phyloP scores from a whole-genome alignment of 2,888 invertebrate genomes.

The Lepidocyrtoides sp. region DNA sequence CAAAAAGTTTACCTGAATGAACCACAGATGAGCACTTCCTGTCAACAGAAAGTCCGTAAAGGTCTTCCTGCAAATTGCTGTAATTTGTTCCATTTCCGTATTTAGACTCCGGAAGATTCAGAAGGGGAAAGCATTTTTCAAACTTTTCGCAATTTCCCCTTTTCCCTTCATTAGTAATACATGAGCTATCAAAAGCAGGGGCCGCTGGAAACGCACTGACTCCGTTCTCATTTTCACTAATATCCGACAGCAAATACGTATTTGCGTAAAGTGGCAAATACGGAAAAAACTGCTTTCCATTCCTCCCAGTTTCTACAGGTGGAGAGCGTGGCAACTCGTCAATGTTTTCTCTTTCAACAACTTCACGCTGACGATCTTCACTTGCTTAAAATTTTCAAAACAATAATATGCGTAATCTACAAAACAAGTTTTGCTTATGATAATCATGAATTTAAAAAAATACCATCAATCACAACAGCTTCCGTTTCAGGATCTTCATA shows the following conservation, averaged over 20 bases:
- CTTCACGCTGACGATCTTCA: neutral
- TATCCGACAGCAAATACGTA: neutral
- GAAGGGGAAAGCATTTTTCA: slow-evolving; percentile 67
- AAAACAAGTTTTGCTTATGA: neutral
- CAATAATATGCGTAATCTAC: neutral
- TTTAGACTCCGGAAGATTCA: slow-evolving; percentile 51
- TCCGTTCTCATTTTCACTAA: slow-evolving; percentile 38
- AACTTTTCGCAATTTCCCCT: slow-evolving; percentile 63
- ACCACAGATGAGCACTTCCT: slow-evolving; percentile 70
- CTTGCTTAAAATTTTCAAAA: slow-evolving; percentile 26
- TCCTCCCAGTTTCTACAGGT: neutral
- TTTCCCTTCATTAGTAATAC: slow-evolving; percentile 55
- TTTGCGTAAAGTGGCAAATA: slow-evolving; percentile 1
- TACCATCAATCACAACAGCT: slow-evolving; percentile 62
- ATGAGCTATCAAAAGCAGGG: slow-evolving; percentile 16
- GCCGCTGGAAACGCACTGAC: neutral
- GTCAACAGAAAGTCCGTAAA: slow-evolving; percentile 45
- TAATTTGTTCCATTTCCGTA: slow-evolving; percentile 48
- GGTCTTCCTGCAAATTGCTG: slow-evolving; percentile 56
- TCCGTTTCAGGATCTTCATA: slow-evolving; percentile 51
- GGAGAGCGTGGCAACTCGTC: slow-evolving; percentile 16
- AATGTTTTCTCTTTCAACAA: neutral
- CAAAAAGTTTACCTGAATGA: slow-evolving; percentile 74
- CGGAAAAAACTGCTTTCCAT: slow-evolving; percentile 35
- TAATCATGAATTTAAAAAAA: no score